Evolutionary conservation across 2,797 vertebrate species (phyloP).

Genomic region (Dendrocincla tyrannina): DNA sequence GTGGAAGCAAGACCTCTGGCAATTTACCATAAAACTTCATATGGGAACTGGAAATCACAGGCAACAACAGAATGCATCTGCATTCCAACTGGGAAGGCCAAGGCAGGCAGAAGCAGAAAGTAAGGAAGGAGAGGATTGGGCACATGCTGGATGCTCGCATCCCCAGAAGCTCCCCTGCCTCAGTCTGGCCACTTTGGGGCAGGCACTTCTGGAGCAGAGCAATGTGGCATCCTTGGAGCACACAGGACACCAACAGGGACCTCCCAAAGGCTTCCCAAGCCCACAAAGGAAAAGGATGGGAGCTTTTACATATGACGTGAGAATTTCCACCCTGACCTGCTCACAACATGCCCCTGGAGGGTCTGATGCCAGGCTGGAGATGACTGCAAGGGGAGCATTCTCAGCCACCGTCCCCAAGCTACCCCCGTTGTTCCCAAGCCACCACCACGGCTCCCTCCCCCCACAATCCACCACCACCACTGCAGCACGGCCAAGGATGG

Average conservation of each 20-base stretch:
- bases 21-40: neutral
- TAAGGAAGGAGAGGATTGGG: neutral
- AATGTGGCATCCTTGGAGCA: neutral
- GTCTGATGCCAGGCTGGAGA: neutral
- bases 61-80: neutral
- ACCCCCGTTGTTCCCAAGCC: neutral
- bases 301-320: accelerated
- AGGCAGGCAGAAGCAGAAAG: neutral
- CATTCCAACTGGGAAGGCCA: neutral
- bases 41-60: neutral
- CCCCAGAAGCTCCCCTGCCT: neutral
- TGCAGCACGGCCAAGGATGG: accelerated
- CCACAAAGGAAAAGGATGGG: neutral
- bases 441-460: accelerated
- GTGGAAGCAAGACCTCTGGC: neutral
- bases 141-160: accelerated
- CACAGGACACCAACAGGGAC: accelerated
- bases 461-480: accelerated
- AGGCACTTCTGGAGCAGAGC: neutral
- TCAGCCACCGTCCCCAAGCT: neutral
- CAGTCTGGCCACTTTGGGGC: neutral
- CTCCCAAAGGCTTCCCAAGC: neutral
- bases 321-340: neutral
- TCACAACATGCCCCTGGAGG: accelerated
- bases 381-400: neutral